phyloP scores from a whole-genome alignment of 2,113 vertebrate species.

The Laticauda laticaudata region DNA sequence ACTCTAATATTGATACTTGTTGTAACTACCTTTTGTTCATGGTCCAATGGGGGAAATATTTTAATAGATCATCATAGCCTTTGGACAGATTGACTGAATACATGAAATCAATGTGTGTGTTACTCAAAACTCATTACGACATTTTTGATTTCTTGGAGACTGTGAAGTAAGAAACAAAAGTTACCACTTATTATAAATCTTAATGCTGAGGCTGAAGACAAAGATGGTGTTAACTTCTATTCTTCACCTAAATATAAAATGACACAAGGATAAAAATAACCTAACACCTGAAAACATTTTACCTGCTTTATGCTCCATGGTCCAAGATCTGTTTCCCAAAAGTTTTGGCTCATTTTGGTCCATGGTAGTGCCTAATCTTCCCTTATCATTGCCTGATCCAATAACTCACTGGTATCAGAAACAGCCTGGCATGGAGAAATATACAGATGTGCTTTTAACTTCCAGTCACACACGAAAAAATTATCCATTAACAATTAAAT shows the following conservation, averaged over 20 bases:
- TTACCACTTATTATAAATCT: too few species aligned
- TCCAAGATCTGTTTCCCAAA: background rate
- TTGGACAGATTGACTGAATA: background rate
- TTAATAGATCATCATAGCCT: background rate
- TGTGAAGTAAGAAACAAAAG: background rate
- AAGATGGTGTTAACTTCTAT: background rate
- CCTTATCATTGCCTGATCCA: background rate
- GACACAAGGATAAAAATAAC: background rate
- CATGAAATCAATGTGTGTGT: background rate
- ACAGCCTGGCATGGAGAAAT: background rate
- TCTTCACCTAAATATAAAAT: background rate
- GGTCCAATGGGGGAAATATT: background rate
- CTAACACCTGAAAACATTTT: background rate
- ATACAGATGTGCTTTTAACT: background rate
- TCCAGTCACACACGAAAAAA: background rate
- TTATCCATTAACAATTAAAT: background rate
- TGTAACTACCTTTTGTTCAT: background rate
- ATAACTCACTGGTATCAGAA: background rate
- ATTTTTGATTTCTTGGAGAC: background rate
- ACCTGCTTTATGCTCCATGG: background rate
- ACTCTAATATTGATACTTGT: background rate
- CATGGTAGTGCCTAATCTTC: background rate
- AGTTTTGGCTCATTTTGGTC: background rate
- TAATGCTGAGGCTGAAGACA: background rate
- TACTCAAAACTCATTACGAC: background rate